Percentiles rank a stretch among this genome's conserved stretches.
phyloP scores from a whole-genome alignment of 2,888 invertebrate genomes.

The Dynastes grantii region DNA sequence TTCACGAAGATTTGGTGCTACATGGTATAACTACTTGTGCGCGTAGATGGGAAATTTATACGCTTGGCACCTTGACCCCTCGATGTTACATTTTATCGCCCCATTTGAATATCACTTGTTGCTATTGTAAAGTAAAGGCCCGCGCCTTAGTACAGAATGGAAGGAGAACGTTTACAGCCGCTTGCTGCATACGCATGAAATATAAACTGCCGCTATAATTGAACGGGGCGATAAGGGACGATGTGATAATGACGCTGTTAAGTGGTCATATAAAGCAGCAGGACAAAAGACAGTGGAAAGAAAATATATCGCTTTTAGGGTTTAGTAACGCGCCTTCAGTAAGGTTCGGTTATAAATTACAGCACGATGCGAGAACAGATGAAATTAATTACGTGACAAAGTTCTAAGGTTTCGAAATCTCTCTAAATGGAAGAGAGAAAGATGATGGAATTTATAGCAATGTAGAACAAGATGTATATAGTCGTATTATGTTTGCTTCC shows the following conservation, averaged over 20 bases:
- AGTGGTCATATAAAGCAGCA: conserved; percentile 44
- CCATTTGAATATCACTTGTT: conserved; percentile 58
- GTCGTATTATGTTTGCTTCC: not conserved
- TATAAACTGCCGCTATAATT: not conserved
- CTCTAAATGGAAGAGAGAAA: not conserved
- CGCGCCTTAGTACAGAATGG: conserved; percentile 19
- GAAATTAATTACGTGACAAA: conserved; percentile 33
- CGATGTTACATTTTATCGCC: conserved; percentile 52
- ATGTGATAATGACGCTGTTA: conserved; percentile 38
- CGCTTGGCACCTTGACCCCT: conserved; percentile 46
- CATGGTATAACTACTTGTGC: conserved; percentile 25
- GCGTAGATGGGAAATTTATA: conserved; percentile 45
- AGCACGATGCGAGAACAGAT: conserved; percentile 37
- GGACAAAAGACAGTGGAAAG: conserved; percentile 36
- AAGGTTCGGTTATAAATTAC: conserved; percentile 30
- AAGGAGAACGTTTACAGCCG: not conserved
- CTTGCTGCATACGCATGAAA: not conserved
- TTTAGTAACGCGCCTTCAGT: conserved; percentile 12
- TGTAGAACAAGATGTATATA: not conserved
- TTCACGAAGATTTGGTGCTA: conserved; percentile 25
- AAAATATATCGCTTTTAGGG: not conserved
- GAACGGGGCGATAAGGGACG: conserved; percentile 42
- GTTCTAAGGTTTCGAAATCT: conserved; percentile 14
- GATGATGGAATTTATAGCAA: too few relatives aligned
- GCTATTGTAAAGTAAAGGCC: conserved; percentile 43